phyloP scores from a whole-genome alignment of 2,888 invertebrate species.

The Drosophila parthenogenetica region DNA sequence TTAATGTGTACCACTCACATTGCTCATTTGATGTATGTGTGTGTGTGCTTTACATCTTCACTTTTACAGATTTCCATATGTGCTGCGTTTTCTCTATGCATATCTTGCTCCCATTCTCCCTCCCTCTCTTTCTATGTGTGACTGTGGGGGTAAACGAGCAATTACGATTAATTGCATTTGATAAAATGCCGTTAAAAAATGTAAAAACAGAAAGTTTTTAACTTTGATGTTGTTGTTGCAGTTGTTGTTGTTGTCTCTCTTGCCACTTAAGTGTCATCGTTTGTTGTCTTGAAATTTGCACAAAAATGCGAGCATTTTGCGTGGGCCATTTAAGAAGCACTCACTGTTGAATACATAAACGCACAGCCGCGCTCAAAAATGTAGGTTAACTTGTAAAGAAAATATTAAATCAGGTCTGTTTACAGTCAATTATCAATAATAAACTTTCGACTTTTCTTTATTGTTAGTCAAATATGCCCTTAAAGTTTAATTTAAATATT shows the following conservation, averaged over 20 bases:
- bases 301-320: slow-evolving; percentile 39
- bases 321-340: slow-evolving; percentile 35
- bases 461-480: no score
- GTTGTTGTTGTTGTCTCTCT: slow-evolving; percentile 16
- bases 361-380: slow-evolving; percentile 2
- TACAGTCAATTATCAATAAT: background rate
- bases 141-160: slow-evolving; percentile 60
- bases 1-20: slow-evolving; percentile 47
- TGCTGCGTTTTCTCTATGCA: slow-evolving; percentile 12
- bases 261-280: slow-evolving; percentile 17
- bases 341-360: slow-evolving; percentile 6
- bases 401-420: background rate
- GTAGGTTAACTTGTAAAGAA: background rate
- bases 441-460: background rate
- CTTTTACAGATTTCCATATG: slow-evolving; percentile 38
- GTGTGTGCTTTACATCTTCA: slow-evolving; percentile 25
- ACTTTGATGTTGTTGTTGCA: slow-evolving; percentile 2
- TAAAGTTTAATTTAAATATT: no score
- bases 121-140: background rate
- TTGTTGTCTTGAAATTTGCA: slow-evolving; percentile 37
- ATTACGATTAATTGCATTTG: slow-evolving; percentile 76
- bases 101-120: background rate
- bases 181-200: slow-evolving; percentile 72
- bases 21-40: slow-evolving; percentile 14
- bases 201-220: slow-evolving; percentile 49